These are phyloP conservation scores for Muntiacus muntjak DNA, from an alignment of 2,113 vertebrate genomes.

Conservation along the genomic window DNA sequence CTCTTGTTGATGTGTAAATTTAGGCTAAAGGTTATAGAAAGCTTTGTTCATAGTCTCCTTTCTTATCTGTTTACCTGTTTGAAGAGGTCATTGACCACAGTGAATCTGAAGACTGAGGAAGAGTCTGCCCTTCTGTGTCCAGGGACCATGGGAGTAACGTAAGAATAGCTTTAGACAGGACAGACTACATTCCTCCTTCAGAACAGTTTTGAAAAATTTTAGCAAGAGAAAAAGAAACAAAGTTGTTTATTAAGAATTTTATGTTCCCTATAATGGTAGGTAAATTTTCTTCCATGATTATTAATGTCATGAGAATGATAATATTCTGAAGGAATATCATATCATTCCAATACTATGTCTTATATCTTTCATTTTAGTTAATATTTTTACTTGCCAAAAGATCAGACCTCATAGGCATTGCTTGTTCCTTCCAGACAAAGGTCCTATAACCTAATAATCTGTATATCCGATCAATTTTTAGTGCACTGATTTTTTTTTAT, in stretches of 20 bases:
- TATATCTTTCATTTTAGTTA: not conserved
- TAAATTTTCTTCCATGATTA: not conserved
- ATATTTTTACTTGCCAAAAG: conserved; percentile 40
- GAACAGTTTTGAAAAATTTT: not conserved
- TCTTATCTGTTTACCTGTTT: conserved; percentile 2
- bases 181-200: not conserved
- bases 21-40: conserved; percentile 1
- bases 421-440: conserved; percentile 22
- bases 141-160: not conserved
- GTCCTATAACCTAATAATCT: conserved; percentile 32
- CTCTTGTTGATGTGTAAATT: not conserved
- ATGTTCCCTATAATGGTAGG: not conserved
- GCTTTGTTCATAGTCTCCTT: not conserved
- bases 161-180: not conserved
- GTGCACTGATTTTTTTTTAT: conserved; percentile 33
- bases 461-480: conserved; percentile 9
- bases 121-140: not conserved
- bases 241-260: not conserved
- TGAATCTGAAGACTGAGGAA: not conserved
- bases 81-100: not conserved
- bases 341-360: not conserved
- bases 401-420: not conserved
- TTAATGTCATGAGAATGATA: not conserved
- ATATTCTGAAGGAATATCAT: not conserved
- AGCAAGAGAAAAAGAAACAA: not conserved